Conservation (phyloP, 2,888 invertebrate species). For the Synergus gifuensis region DNA sequence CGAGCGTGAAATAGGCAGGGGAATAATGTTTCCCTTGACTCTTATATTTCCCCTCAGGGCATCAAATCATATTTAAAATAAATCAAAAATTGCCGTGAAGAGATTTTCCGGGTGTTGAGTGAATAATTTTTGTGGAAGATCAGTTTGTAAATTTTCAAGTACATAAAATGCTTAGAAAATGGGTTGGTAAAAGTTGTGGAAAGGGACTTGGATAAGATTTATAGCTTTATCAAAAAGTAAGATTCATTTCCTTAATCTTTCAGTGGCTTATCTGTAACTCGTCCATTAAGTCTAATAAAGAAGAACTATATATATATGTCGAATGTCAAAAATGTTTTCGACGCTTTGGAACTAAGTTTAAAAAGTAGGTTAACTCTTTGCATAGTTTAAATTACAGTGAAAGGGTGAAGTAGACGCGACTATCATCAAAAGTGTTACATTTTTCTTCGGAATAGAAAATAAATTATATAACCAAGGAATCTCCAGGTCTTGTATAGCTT, state of each 20-base stretch:
- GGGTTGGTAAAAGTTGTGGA: too few relatives aligned
- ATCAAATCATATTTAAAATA: neutral
- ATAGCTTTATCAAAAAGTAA: too few relatives aligned
- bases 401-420: neutral
- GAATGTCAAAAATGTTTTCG: neutral
- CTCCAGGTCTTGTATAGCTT: neutral
- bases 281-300: neutral
- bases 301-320: neutral
- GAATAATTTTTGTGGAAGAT: too few relatives aligned
- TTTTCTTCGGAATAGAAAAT: neutral
- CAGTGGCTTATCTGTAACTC: neutral
- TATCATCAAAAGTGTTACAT: neutral
- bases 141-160: too few relatives aligned
- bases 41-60: neutral
- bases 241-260: too few relatives aligned
- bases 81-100: neutral
- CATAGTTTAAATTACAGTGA: neutral
- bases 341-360: neutral
- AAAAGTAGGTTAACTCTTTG: neutral
- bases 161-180: too few relatives aligned
- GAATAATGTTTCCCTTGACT: neutral
- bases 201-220: too few relatives aligned
- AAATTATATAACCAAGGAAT: neutral
- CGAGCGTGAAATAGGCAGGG: constrained; percentile 48
- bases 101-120: neutral